phyloP scores from a whole-genome alignment of 2,797 vertebrate species.

The Sebastolobus alascanus region DNA sequence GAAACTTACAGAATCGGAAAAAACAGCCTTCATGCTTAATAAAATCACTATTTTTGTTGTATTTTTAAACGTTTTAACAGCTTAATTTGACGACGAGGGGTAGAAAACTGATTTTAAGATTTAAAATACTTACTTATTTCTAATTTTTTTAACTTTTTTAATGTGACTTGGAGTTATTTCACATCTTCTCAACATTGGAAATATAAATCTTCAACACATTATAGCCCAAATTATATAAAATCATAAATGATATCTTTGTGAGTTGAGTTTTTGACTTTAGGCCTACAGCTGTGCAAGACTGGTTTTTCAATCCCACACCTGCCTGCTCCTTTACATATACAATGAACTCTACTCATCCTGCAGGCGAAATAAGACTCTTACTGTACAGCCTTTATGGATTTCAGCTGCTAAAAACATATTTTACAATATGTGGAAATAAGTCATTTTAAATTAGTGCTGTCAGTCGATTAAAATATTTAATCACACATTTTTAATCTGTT shows the following conservation, averaged over 20 bases:
- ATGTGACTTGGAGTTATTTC: not conserved
- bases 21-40: not conserved
- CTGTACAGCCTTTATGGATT: not conserved
- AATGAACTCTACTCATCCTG: not conserved
- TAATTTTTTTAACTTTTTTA: not conserved
- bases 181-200: not conserved
- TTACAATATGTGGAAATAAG: not conserved
- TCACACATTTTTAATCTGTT: too few species aligned
- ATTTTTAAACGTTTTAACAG: not conserved
- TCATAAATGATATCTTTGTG: not conserved
- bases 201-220: not conserved
- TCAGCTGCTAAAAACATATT: not conserved
- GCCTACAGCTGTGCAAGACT: not conserved
- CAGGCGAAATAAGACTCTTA: not conserved
- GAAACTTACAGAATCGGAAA: not conserved
- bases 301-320: not conserved
- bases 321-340: not conserved
- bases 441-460: not conserved
- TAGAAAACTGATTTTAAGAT: not conserved
- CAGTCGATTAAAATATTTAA: too few species aligned
- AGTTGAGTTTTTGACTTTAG: not conserved
- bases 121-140: not conserved
- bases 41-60: not conserved
- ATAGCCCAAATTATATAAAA: not conserved
- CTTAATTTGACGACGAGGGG: not conserved